A percentile compares a stretch with the other conserved stretches of the same genome.
phyloP scores from a whole-genome alignment of 2,113 vertebrate species.

The Sakesphorus luctuosus region DNA sequence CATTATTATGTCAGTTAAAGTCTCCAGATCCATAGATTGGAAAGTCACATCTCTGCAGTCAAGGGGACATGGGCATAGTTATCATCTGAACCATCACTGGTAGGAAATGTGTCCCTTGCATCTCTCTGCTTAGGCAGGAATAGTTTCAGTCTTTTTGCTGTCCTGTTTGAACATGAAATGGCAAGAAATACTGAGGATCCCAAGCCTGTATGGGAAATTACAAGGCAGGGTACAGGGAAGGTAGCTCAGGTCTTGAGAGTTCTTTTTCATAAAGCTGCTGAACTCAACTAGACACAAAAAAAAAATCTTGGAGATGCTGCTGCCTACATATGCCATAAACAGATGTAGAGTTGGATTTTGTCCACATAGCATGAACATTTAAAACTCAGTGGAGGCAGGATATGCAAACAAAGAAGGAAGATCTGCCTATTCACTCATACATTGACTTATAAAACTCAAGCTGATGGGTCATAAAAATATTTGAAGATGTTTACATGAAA shows the following conservation, averaged over 20 bases:
- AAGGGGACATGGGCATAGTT: not conserved
- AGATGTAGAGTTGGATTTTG: slow-evolving; percentile 58
- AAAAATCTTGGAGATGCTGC: slow-evolving; percentile 40
- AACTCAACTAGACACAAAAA: slow-evolving; percentile 2
- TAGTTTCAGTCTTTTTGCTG: not conserved
- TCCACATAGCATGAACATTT: slow-evolving; percentile 73
- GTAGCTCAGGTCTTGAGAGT: not conserved
- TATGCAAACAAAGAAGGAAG: slow-evolving; percentile 72
- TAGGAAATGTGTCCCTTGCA: not conserved
- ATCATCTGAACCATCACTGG: fast-evolving
- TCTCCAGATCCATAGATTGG: not conserved
- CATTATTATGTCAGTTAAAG: not conserved
- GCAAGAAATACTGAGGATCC: not conserved
- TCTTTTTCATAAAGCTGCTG: slow-evolving; percentile 1
- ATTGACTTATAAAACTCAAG: slow-evolving; percentile 74
- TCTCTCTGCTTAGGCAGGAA: not conserved
- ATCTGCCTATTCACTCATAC: slow-evolving; percentile 48
- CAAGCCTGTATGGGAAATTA: not conserved
- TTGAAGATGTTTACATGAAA: slow-evolving; percentile 61
- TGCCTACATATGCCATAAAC: slow-evolving; percentile 54
- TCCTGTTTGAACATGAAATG: not conserved
- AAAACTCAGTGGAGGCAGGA: slow-evolving; percentile 70
- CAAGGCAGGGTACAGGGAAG: not conserved
- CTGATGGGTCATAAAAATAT: slow-evolving; percentile 72
- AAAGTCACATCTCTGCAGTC: not conserved